These are phyloP conservation scores for Poecilobothrus nobilitatus DNA, from an alignment of 2,888 invertebrate species.

Conservation along the genomic window DNA sequence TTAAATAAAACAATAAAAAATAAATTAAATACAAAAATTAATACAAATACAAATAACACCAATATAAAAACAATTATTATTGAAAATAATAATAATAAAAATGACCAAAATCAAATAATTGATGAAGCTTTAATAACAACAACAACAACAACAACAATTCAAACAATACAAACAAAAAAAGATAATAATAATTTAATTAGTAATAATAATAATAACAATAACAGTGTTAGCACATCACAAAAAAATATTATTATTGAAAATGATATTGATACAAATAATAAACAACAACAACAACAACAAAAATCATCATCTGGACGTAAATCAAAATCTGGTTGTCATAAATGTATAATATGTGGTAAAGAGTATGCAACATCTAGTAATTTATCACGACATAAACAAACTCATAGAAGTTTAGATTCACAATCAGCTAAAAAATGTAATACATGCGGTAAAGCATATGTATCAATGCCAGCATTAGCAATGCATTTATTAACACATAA, in stretches of 20 bases:
- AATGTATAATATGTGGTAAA: slow-evolving; percentile 81
- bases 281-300: slow-evolving; percentile 29
- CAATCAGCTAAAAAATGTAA: slow-evolving; percentile 89
- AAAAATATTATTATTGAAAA: not conserved
- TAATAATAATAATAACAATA: slow-evolving; percentile 22
- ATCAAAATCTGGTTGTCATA: slow-evolving; percentile 47
- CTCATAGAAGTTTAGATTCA: slow-evolving; percentile 89
- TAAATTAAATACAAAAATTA: not conserved
- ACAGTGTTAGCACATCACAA: slow-evolving; percentile 27
- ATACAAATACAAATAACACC: not conserved
- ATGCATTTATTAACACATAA: slow-evolving; percentile 92
- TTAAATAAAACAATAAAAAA: slow-evolving; percentile 18
- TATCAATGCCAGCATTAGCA: slow-evolving; percentile 94
- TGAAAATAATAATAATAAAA: slow-evolving; percentile 45
- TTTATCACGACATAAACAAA: slow-evolving; percentile 82
- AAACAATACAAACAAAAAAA: slow-evolving; percentile 11
- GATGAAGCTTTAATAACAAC: slow-evolving; percentile 21
- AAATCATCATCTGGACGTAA: not conserved
- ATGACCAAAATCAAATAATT: slow-evolving; percentile 43
- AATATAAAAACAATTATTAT: slow-evolving; percentile 12
- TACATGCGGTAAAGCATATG: slow-evolving; percentile 93
- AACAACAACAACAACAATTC: slow-evolving; percentile 8
- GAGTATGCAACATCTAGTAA: slow-evolving; percentile 88
- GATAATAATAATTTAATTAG: slow-evolving; percentile 16
- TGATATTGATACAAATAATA: slow-evolving; percentile 11